Conservation (phyloP, 2,113 vertebrate species). For the Malaclemys terrapin region DNA sequence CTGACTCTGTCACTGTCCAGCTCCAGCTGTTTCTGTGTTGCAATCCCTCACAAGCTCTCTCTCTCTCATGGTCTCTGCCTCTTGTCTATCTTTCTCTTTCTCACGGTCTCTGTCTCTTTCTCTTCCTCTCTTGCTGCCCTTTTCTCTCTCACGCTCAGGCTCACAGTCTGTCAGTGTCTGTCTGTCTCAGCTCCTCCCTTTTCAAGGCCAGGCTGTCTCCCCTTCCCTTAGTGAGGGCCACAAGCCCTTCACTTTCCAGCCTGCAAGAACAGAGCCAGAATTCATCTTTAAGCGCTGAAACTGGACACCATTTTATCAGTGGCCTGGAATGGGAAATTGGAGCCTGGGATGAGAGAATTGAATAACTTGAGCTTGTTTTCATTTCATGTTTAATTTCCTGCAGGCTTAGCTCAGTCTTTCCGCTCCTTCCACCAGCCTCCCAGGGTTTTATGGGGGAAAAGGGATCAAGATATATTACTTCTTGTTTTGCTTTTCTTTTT, state of each 20-base stretch:
- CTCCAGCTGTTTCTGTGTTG: not conserved
- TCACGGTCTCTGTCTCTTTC: not conserved
- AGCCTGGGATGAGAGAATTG: constrained; percentile 87
- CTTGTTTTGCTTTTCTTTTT: constrained; percentile 58
- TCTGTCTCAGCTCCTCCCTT: not conserved
- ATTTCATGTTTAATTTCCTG: constrained; percentile 99
- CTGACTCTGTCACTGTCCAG: not conserved
- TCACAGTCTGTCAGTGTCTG: not conserved
- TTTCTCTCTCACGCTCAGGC: not conserved
- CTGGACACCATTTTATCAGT: constrained; percentile 84
- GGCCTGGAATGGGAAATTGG: constrained; percentile 84
- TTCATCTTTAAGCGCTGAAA: constrained; percentile 75
- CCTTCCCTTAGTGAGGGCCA: constrained; percentile 8
- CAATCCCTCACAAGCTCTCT: not conserved
- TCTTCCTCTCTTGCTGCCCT: not conserved
- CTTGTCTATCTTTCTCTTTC: not conserved
- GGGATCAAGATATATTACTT: constrained; percentile 74
- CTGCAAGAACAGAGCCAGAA: constrained; percentile 71
- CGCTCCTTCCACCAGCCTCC: constrained; percentile 83
- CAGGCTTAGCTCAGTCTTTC: constrained; percentile 89
- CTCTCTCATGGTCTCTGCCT: not conserved
- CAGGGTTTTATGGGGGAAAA: constrained; percentile 79
- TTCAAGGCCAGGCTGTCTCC: not conserved
- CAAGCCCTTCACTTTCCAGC: constrained; percentile 46
- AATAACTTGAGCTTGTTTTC: constrained; percentile 92